Conservation (phyloP, 2,888 invertebrate species). For the Melanostoma scalare region DNA sequence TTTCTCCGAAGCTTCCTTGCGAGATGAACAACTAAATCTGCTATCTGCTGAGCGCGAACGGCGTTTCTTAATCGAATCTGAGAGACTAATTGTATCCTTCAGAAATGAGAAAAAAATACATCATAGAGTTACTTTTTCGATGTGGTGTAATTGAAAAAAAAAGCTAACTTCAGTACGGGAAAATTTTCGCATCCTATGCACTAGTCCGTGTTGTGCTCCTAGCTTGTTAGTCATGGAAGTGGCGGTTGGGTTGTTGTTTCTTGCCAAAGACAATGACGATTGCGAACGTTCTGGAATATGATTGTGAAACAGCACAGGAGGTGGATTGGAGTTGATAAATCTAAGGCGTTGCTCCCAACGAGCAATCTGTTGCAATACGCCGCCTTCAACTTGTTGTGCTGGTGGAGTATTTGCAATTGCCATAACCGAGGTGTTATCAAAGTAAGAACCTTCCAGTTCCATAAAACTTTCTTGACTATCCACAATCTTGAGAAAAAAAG, state of each 20-base stretch:
- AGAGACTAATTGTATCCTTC: conserved; percentile 68
- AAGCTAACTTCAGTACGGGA: conserved; percentile 34
- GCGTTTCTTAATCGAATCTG: conserved; percentile 76
- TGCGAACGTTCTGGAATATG: conserved; percentile 80
- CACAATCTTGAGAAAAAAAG: conserved; percentile 84
- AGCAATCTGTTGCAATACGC: conserved; percentile 55
- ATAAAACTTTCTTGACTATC: conserved; percentile 93
- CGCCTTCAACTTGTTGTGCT: conserved; percentile 1
- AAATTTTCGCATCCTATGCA: conserved; percentile 21
- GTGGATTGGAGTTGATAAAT: conserved; percentile 30
- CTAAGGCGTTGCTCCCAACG: conserved; percentile 52
- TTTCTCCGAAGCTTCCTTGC: conserved; percentile 49
- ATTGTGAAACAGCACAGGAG: conserved; percentile 74
- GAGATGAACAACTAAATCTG: conserved; percentile 77
- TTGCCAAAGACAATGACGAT: conserved; percentile 78
- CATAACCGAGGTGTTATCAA: conserved; percentile 24
- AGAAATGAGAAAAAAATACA: conserved; percentile 3
- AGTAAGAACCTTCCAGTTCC: conserved; percentile 84
- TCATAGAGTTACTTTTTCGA: background rate
- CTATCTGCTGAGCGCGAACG: conserved; percentile 79
- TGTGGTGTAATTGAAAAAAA: background rate
- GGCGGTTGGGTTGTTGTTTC: conserved; percentile 77
- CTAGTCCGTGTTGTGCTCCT: conserved; percentile 78
- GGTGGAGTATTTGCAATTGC: background rate
- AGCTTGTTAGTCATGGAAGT: conserved; percentile 78